These are phyloP conservation scores for Drosophila truncata DNA, from an alignment of 1,140 invertebrate species.

Conservation along the genomic window DNA sequence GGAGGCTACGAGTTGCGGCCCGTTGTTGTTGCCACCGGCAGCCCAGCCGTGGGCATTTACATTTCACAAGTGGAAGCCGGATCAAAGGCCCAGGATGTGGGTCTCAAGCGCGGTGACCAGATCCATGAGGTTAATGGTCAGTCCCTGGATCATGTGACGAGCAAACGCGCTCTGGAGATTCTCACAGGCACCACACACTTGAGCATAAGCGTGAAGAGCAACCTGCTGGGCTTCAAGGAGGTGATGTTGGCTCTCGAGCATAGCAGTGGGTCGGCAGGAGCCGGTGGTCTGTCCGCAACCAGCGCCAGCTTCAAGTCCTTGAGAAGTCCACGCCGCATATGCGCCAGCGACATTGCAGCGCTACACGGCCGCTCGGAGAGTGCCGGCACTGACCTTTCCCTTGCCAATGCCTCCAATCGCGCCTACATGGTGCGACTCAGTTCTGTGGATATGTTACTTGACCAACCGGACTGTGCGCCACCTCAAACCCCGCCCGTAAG, in stretches of 20 bases:
- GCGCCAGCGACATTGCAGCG: constrained; percentile 84
- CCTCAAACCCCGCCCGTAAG: constrained; percentile 66
- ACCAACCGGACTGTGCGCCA: constrained; percentile 77
- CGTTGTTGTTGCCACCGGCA: constrained; percentile 84
- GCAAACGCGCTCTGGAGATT: constrained; percentile 96
- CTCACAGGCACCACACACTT: constrained; percentile 97
- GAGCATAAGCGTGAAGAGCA: constrained; percentile 98
- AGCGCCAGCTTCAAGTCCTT: constrained; percentile 63
- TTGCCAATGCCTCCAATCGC: constrained; percentile 41
- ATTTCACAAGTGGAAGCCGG: constrained; percentile 96
- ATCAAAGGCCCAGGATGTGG: constrained; percentile 98
- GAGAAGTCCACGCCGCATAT: constrained; percentile 78
- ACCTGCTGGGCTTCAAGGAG: constrained; percentile 94
- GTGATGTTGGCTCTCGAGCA: constrained; percentile 93
- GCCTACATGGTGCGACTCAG: constrained; percentile 76
- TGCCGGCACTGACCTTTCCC: constrained; percentile 64
- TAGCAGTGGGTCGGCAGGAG: constrained; percentile 86
- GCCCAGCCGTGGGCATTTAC: constrained; percentile 94
- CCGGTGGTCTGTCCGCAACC: constrained; percentile 34
- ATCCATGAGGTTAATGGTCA: constrained; percentile 99
- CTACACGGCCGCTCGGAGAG: constrained; percentile 77
- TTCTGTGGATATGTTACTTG: constrained; percentile 79
- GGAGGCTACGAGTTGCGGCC: constrained; percentile 94
- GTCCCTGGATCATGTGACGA: constrained; percentile 96
- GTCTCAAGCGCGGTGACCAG: constrained; percentile 98